Base-by-base conservation (phyloP, 2,797 vertebrate species). In the Todus mexicanus region DNA sequence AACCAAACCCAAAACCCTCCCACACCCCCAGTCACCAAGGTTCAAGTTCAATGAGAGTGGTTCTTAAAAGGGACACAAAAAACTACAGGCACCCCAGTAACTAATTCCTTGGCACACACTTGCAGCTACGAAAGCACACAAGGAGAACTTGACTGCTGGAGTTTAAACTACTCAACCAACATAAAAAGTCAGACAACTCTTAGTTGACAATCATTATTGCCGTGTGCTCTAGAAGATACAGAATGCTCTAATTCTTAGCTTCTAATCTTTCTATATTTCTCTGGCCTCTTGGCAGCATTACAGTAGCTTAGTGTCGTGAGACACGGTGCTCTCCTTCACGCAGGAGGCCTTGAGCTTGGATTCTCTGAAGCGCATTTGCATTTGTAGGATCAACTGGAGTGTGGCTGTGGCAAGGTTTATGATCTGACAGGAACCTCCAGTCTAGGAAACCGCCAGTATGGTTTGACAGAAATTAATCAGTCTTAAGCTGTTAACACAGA, bases 311-410 rank as follows among this genome's bases (percentile, higher is more conserved):
- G 29, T 7, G 16, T 23, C 18, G 17, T 12, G 18, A 80, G 40
- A 71, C 13, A 6, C 18, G 0, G 0, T 12, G 29, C 21, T 45
- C 11, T n/a, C 33, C 37, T 69, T 29, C 51, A 63, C 2, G 0
- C 11, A 40, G 35, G 4, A 12, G 7, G 37, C 22, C n/a, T 86
- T 51, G 51, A 84, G 31, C 65, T 83, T 31, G 57, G 20, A 25
- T 40, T 56, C 10, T 42, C 45, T 21, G 31, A 48, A 79, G 54
- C n/a, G 33, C 11, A 10, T 45, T 31, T 31, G 12, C 47, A 43
- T 53, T 33, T 5, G 4, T 16, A 38, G 20, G 11, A 43, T 40
- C 60, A 86, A 16, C 8, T 43, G 66, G n/a, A 54, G 60, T 1
- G 4, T 35, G 64, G 59, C 38, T 31, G 29, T 19, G 65, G 26